Conservation (phyloP, 2,888 invertebrate species). For the Andrena minutula region DNA sequence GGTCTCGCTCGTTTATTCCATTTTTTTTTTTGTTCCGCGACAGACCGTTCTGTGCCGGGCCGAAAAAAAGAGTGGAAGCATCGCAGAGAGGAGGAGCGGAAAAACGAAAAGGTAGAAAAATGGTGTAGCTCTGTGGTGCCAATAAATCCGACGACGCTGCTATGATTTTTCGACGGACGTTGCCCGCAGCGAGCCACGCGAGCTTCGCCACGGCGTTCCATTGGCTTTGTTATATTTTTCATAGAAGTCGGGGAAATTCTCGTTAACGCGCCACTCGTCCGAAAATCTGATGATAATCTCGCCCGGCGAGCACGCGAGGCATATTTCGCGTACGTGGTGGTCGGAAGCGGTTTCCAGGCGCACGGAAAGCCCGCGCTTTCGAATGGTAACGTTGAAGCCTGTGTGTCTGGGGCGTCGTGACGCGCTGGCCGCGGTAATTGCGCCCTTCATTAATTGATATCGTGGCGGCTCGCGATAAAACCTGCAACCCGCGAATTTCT, state of each 20-base stretch:
- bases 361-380: neutral
- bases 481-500: constrained; percentile 9
- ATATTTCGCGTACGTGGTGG: neutral
- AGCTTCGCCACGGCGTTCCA: neutral
- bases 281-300: constrained; percentile 18
- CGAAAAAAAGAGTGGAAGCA: neutral
- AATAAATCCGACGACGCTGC: constrained; percentile 44
- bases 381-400: constrained; percentile 11
- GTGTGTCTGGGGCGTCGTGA: neutral
- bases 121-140: constrained; percentile 22
- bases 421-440: constrained; percentile 4
- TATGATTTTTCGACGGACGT: constrained; percentile 38
- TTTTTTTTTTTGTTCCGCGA: constrained; percentile 14
- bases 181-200: neutral
- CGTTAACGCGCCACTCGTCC: constrained; percentile 19
- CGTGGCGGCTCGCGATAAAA: constrained; percentile 16
- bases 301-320: neutral
- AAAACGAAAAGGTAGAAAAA: constrained; percentile 22
- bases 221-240: constrained; percentile 5
- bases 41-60: constrained; percentile 3
- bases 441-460: constrained; percentile 27
- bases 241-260: neutral
- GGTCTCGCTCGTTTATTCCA: constrained; percentile 44
- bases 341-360: constrained; percentile 4
- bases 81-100: neutral